phyloP scores from a whole-genome alignment of 2,113 vertebrate genomes.

The Gobio gobio region DNA sequence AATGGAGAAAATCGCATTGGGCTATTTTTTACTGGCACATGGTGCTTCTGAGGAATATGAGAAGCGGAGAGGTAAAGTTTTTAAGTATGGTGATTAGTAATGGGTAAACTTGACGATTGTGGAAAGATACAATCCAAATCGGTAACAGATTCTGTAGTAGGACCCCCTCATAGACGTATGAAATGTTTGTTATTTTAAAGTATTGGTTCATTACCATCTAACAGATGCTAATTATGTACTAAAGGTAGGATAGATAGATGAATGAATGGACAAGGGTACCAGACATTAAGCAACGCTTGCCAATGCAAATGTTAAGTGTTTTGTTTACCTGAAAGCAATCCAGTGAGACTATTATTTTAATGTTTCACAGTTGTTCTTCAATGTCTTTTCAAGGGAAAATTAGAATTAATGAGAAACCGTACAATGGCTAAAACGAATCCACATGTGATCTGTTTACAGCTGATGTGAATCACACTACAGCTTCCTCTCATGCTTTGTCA shows the following conservation, averaged over 20 bases:
- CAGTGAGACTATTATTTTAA: slow-evolving; percentile 19
- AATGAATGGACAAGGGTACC: neutral
- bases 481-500: neutral
- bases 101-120: too few relatives aligned
- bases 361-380: neutral
- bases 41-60: neutral
- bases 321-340: slow-evolving; percentile 25
- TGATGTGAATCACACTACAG: neutral
- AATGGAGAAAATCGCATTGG: too few relatives aligned
- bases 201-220: neutral
- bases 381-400: slow-evolving; percentile 1
- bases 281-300: neutral
- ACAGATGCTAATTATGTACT: neutral
- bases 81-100: too few relatives aligned
- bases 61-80: neutral
- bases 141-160: neutral
- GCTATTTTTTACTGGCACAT: too few relatives aligned
- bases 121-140: neutral
- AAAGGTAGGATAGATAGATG: neutral
- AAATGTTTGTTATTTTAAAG: neutral
- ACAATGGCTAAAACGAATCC: slow-evolving; percentile 11
- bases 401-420: neutral
- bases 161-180: neutral
- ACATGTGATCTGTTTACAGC: neutral
- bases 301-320: slow-evolving; percentile 11